These are phyloP conservation scores for Dermolepida albohirtum DNA, from an alignment of 2,888 invertebrate genomes.

Conservation along the genomic window DNA sequence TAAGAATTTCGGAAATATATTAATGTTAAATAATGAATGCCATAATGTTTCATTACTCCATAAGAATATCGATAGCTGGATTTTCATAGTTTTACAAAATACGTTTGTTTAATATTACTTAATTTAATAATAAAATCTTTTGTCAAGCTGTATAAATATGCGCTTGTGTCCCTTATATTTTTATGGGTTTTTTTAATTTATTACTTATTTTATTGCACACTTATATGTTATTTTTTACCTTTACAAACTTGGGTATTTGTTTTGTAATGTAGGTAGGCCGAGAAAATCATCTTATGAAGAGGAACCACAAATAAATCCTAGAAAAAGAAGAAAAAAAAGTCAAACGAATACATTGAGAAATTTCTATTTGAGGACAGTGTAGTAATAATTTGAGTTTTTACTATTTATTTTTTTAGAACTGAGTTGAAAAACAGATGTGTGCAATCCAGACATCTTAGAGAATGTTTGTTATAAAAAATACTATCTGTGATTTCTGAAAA, in stretches of 20 bases:
- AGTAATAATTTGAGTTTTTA: constrained; percentile 13
- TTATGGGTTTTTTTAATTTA: background rate
- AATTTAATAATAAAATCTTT: background rate
- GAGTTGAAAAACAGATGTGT: constrained; percentile 35
- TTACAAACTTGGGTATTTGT: constrained; percentile 19
- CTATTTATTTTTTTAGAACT: constrained; percentile 19
- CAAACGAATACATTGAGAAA: constrained; percentile 8
- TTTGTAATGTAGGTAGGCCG: constrained; percentile 19
- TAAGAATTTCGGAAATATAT: too few relatives aligned
- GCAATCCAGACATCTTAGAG: constrained; percentile 20
- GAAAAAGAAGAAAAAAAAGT: constrained; percentile 22
- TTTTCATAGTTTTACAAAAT: too few relatives aligned
- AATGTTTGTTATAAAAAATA: constrained; percentile 28
- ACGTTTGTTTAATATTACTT: too few relatives aligned
- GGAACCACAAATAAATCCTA: background rate
- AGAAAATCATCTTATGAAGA: constrained; percentile 14
- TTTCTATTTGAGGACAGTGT: constrained; percentile 1
- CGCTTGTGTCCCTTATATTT: constrained; percentile 1
- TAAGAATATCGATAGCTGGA: too few relatives aligned
- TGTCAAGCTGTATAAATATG: constrained; percentile 20
- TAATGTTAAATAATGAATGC: too few relatives aligned
- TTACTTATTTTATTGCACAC: background rate
- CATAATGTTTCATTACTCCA: too few relatives aligned
- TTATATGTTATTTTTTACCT: constrained; percentile 5
- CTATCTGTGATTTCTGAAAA: constrained; percentile 38